Evolutionary conservation across 2,113 vertebrate genomes (phyloP).

Genomic region (Hylia prasina): DNA sequence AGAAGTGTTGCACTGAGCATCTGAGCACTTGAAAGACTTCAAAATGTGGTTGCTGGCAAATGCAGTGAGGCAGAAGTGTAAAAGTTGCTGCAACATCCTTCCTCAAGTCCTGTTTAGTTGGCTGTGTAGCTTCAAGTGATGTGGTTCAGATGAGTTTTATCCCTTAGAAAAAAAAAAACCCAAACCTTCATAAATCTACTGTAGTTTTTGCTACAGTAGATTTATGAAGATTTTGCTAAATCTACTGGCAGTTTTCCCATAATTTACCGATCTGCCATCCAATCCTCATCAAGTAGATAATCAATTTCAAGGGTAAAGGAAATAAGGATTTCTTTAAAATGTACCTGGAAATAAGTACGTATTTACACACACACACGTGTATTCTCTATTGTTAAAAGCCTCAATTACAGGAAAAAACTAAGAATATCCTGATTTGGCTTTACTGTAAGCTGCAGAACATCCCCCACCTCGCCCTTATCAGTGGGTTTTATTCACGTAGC

Average conservation of each 20-base stretch:
- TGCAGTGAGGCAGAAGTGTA: not conserved
- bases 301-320: not conserved
- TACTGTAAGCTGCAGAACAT: not conserved
- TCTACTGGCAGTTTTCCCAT: not conserved
- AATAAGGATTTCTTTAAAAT: not conserved
- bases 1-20: not conserved
- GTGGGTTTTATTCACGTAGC: not conserved
- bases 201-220: not conserved
- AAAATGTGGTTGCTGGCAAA: not conserved
- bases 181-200: too few relatives aligned
- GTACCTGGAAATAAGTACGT: not conserved
- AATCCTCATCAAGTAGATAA: not conserved
- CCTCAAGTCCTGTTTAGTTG: not conserved
- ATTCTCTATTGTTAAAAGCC: not conserved
- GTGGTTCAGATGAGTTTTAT: not conserved
- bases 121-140: not conserved
- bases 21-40: not conserved
- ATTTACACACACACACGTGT: fast-evolving
- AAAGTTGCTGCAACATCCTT: not conserved
- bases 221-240: too few relatives aligned
- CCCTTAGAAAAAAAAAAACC: not conserved
- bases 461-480: not conserved
- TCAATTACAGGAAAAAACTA: slow-evolving; percentile 6
- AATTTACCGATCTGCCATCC: not conserved
- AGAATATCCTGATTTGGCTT: not conserved